These are phyloP conservation scores for Morone chrysops DNA, from an alignment of 2,113 vertebrate species.

Conservation along the genomic window DNA sequence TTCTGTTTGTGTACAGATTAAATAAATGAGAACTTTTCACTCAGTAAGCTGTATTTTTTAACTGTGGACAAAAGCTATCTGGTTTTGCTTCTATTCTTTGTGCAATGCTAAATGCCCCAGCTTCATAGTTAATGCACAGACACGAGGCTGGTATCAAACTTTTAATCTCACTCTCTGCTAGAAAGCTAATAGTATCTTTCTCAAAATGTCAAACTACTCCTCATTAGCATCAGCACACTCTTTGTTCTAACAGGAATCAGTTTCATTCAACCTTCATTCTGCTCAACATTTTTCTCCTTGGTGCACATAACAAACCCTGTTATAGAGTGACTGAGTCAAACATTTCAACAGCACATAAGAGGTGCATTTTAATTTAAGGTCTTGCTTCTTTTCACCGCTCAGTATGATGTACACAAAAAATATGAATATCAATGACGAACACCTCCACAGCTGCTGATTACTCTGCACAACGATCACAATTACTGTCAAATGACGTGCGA, in stretches of 20 bases:
- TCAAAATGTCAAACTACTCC: not conserved
- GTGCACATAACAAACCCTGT: too few relatives aligned
- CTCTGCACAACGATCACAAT: not conserved
- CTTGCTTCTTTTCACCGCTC: not conserved
- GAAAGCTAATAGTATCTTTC: not conserved
- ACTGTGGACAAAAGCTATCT: too few relatives aligned
- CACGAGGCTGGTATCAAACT: not conserved
- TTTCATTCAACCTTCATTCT: not conserved
- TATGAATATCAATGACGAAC: constrained; percentile 1
- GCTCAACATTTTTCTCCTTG: not conserved
- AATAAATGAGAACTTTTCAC: not conserved
- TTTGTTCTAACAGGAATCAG: not conserved
- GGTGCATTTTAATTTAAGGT: not conserved
- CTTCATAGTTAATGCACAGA: not conserved
- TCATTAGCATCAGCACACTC: not conserved
- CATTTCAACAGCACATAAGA: not conserved
- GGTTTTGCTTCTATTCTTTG: not conserved
- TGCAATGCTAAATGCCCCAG: not conserved
- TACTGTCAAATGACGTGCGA: not conserved
- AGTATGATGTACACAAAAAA: not conserved
- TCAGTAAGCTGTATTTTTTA: too few relatives aligned
- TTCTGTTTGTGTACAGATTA: not conserved
- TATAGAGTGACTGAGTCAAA: not conserved
- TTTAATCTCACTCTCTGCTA: not conserved
- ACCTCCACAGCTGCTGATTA: not conserved